Evolutionary conservation across 2,113 vertebrate genomes (phyloP).

Genomic region (Festucalex cinctus): DNA sequence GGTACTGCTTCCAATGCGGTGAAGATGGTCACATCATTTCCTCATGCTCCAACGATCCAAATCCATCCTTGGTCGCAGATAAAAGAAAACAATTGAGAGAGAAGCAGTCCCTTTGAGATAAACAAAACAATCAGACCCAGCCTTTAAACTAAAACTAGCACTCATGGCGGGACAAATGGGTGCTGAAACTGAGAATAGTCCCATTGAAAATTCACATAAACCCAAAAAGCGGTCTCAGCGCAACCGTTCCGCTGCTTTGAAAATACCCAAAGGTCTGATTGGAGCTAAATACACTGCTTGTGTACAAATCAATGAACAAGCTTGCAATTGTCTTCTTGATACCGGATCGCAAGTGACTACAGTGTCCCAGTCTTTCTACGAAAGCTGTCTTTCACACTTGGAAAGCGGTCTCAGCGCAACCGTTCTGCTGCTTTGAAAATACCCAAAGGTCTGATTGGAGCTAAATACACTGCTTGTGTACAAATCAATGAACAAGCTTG

Average conservation of each 20-base stretch:
- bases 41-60: not conserved
- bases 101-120: not conserved
- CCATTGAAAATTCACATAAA: not conserved
- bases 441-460: not conserved
- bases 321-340: not conserved
- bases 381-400: not conserved
- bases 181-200: not conserved
- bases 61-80: not conserved
- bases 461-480: not conserved
- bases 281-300: not conserved
- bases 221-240: not conserved
- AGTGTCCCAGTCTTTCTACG: not conserved
- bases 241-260: not conserved
- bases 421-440: not conserved
- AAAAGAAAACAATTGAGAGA: slow-evolving; percentile 1
- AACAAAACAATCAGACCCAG: not conserved
- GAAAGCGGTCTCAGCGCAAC: too few species aligned
- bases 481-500: not conserved
- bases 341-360: not conserved
- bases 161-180: slow-evolving; percentile 6
- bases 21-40: not conserved
- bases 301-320: not conserved
- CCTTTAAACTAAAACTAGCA: slow-evolving; percentile 10
- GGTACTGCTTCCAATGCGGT: slow-evolving; percentile 9
- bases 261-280: not conserved